Evolutionary conservation across 2,113 vertebrate genomes (phyloP).

Genomic region (Poeciliopsis occidentalis): DNA sequence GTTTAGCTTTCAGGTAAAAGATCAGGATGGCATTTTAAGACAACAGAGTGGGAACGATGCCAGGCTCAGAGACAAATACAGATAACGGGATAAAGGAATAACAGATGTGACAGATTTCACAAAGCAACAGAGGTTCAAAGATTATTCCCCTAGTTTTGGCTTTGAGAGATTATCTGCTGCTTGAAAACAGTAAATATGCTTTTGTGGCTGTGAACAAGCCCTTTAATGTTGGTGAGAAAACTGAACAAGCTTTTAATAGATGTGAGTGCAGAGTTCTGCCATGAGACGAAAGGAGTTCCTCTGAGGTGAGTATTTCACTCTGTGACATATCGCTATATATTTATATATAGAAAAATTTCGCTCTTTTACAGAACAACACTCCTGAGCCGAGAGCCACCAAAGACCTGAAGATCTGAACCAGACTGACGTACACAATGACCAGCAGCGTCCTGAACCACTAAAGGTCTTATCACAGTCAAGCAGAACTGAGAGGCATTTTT

Average conservation of each 20-base stretch:
- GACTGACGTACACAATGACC: neutral
- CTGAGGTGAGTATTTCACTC: neutral
- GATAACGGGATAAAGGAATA: constrained; percentile 34
- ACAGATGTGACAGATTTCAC: neutral
- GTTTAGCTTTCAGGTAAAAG: constrained; percentile 9
- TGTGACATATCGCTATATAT: too few species aligned
- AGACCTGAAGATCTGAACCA: neutral
- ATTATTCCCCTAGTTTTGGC: neutral
- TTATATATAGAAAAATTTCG: neutral
- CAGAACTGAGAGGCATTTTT: neutral
- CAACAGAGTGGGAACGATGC: constrained; percentile 10
- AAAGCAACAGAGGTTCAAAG: constrained; percentile 9
- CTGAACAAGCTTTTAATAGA: neutral
- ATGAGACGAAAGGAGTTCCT: neutral
- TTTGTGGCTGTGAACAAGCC: neutral
- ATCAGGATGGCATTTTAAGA: constrained; percentile 11
- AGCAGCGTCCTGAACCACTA: too few species aligned
- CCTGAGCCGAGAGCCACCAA: neutral
- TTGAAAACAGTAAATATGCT: constrained; percentile 5
- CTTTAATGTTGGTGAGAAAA: neutral
- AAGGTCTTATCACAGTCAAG: too few species aligned
- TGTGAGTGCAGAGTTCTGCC: neutral
- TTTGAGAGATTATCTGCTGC: constrained; percentile 9
- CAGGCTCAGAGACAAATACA: constrained; percentile 15
- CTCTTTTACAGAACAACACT: neutral